Percentiles rank a stretch among this genome's conserved stretches.
These are phyloP conservation scores for Carcharodon carcharias DNA, from an alignment of 2,797 vertebrate species.

Conservation along the genomic window DNA sequence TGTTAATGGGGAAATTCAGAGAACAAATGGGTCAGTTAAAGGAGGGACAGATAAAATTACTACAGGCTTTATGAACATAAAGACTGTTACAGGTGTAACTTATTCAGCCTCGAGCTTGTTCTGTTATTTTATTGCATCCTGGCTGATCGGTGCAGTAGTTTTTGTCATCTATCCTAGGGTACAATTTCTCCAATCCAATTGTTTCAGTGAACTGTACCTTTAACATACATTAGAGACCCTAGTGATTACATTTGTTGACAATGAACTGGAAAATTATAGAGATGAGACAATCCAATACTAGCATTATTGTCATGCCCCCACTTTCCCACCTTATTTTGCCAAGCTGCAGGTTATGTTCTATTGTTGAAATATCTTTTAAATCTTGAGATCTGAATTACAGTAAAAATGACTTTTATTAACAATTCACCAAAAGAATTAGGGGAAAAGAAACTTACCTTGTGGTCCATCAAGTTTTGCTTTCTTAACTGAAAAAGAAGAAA, in stretches of 20 bases:
- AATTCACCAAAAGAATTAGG: not conserved
- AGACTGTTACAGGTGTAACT: not conserved
- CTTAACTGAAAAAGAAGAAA: conserved; percentile 73
- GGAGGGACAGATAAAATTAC: not conserved
- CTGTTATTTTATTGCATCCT: not conserved
- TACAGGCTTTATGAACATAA: not conserved
- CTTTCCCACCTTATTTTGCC: too few species aligned
- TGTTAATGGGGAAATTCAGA: not conserved
- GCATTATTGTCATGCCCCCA: not conserved
- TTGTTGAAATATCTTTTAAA: not conserved
- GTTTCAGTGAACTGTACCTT: not conserved
- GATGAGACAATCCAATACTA: not conserved
- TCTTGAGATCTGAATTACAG: not conserved
- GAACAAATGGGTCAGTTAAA: not conserved
- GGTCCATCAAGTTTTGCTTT: conserved; percentile 94
- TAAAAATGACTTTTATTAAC: not conserved
- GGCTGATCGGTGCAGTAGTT: not conserved
- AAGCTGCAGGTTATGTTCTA: not conserved
- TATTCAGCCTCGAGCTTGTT: not conserved
- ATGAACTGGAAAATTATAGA: not conserved
- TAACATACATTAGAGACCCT: not conserved
- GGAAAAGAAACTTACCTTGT: conserved; percentile 70
- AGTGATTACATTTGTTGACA: not conserved
- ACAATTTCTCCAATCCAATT: not conserved
- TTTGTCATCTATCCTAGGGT: not conserved